A percentile compares a stretch with the other conserved stretches of the same genome.
These are phyloP conservation scores for Eclectus roratus DNA, from an alignment of 2,113 vertebrate genomes.

Conservation along the genomic window DNA sequence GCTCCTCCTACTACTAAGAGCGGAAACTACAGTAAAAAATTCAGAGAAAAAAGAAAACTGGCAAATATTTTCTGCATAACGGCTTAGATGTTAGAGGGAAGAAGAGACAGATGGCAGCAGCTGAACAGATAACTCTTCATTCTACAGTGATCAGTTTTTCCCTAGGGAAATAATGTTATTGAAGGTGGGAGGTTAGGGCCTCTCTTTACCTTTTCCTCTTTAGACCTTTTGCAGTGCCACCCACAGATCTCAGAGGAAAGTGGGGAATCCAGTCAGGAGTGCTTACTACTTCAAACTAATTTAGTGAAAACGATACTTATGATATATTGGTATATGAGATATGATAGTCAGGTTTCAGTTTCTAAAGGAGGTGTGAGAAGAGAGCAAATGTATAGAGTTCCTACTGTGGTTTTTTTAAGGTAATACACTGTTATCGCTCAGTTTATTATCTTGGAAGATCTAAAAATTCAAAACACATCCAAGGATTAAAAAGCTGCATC, in stretches of 20 bases:
- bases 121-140: neutral
- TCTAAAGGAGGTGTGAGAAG: neutral
- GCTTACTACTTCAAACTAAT: neutral
- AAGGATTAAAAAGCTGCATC: neutral
- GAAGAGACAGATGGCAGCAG: neutral
- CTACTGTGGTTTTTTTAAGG: neutral
- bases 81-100: neutral
- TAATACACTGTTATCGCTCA: neutral
- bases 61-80: neutral
- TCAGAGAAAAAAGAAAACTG: neutral
- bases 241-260: neutral
- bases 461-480: neutral
- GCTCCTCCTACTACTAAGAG: neutral
- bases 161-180: neutral
- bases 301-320: neutral
- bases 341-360: neutral
- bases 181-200: neutral
- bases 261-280: neutral
- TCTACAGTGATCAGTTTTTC: neutral
- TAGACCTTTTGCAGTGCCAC: neutral
- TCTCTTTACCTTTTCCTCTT: neutral
- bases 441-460: neutral
- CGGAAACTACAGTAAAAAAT: neutral
- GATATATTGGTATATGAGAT: no score
- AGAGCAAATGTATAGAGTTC: neutral